Evolutionary conservation across 2,888 invertebrate genomes (phyloP).

Genomic region (Pyrrhosoma nymphula): DNA sequence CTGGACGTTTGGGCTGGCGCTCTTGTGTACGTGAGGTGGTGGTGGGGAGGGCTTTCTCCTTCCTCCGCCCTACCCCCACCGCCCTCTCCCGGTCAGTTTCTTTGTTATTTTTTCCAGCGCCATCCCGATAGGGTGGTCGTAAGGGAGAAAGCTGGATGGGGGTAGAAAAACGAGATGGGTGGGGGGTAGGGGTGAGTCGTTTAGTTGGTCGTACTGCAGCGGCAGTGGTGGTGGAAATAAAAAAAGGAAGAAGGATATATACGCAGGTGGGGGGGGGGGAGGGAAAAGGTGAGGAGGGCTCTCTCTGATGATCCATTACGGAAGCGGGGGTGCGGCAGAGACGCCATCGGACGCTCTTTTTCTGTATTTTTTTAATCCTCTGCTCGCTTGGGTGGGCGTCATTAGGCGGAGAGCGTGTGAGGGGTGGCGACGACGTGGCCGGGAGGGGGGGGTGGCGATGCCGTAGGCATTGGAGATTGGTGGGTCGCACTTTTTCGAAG

Average conservation of each 20-base stretch:
- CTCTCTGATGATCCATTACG: conserved; percentile 61
- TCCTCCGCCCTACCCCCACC: not conserved
- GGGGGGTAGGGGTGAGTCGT: not conserved
- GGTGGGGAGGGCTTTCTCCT: not conserved
- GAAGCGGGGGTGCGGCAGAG: conserved; percentile 39
- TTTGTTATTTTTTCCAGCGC: not conserved
- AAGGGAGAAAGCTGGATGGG: not conserved
- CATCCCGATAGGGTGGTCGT: not conserved
- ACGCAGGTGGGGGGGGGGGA: not conserved
- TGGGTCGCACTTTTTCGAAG: not conserved
- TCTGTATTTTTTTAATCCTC: conserved; percentile 23
- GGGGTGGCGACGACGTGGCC: not conserved
- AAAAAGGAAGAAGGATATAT: not conserved
- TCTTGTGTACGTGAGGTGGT: not conserved
- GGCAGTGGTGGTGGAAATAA: not conserved
- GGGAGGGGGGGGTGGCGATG: not conserved
- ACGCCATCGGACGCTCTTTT: not conserved
- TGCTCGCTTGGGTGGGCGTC: not conserved
- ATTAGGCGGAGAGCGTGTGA: not conserved
- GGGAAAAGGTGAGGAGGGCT: not conserved
- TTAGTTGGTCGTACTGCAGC: not conserved
- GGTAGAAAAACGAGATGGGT: not conserved
- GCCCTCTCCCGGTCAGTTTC: not conserved
- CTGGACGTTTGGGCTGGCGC: not conserved
- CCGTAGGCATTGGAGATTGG: not conserved